Evolutionary conservation across 1,140 invertebrate species (phyloP), one percentile per base, ranked within the genome.

Genomic region (Macrocentrus cingulum): DNA sequence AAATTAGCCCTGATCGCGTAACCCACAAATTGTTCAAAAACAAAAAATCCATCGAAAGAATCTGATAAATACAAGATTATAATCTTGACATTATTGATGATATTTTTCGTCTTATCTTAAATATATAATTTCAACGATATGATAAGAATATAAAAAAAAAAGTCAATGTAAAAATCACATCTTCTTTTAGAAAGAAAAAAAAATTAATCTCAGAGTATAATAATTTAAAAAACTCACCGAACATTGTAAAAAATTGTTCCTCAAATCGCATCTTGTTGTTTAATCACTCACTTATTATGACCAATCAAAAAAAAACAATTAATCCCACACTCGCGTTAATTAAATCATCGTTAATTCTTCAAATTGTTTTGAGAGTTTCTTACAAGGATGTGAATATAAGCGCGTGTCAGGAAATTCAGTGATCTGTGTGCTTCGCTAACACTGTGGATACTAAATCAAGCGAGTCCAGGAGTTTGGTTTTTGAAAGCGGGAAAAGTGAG

Each of bases 181-280:
- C 2, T 11, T 5, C 7, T 41, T 25, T 9, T 3, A 11, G 13
- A 52, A 39, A 3, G 4, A 36, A 18, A 20, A 37, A 4, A 52
- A 13, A 52, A 37, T 37, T 22, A 2, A 23, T 25, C 3, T 23
- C 18, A 32, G 0, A 42, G 36, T 36, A 36, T 2, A 7, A 9
- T 2, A n/a, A 29, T 5, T 32, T 29, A 6, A n/a, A n/a, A n/a
- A n/a, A 59, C 63, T 66, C 37, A 69, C 67, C 67, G 5, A 69
- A 53, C 16, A 66, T 59, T 3, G 66, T 63, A 29, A 69, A 69
- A 6, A 69, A 52, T 42, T 67, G 67, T 56, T 69, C 67, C 50
- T 69, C 67, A 59, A 69, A 69, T 11, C 67, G 50, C 67, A 69
- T 69, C 23, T 45, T 37, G 41, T 29, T 8, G 11, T 19, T 11